phyloP scores from a whole-genome alignment of 2,888 invertebrate genomes.

The Seira musarum region DNA sequence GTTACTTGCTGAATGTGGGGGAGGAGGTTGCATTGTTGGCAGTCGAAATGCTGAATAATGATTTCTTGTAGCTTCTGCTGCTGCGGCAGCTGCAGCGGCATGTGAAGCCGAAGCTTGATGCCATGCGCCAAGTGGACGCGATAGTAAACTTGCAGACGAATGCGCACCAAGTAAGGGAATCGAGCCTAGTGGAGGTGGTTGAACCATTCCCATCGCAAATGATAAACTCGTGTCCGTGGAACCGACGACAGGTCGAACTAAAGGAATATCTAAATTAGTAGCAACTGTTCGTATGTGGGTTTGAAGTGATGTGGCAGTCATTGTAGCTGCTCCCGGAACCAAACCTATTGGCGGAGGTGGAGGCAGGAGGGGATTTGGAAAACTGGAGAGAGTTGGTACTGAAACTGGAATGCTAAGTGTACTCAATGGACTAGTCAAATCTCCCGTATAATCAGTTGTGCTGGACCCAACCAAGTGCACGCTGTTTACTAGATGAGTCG shows the following conservation, averaged over 20 bases:
- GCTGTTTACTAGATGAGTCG: slow-evolving; percentile 65
- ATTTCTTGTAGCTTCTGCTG: slow-evolving; percentile 38
- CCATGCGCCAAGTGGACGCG: slow-evolving; percentile 40
- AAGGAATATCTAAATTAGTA: slow-evolving; percentile 69
- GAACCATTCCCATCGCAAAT: slow-evolving; percentile 20
- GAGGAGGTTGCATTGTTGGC: slow-evolving; percentile 50
- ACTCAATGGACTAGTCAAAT: slow-evolving; percentile 50
- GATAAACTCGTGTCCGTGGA: slow-evolving; percentile 42
- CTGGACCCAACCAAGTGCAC: slow-evolving; percentile 64
- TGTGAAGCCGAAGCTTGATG: slow-evolving; percentile 18
- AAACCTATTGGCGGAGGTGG: slow-evolving; percentile 47
- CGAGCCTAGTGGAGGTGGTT: slow-evolving; percentile 27
- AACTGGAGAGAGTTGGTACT: slow-evolving; percentile 55
- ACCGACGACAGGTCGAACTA: slow-evolving; percentile 65
- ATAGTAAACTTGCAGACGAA: slow-evolving; percentile 31
- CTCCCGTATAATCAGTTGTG: slow-evolving; percentile 42
- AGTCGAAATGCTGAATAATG: slow-evolving; percentile 68
- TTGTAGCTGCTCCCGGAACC: slow-evolving; percentile 45
- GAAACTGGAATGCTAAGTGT: slow-evolving; percentile 64
- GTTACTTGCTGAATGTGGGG: neutral
- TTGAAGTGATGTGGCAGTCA: slow-evolving; percentile 66
- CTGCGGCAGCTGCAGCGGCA: slow-evolving; percentile 13
- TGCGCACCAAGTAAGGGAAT: slow-evolving; percentile 28
- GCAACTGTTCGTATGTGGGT: slow-evolving; percentile 69
- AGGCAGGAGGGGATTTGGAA: slow-evolving; percentile 38